phyloP scores from a whole-genome alignment of 92 coral and sea anemone genomes.

The Phymanthus crucifer region DNA sequence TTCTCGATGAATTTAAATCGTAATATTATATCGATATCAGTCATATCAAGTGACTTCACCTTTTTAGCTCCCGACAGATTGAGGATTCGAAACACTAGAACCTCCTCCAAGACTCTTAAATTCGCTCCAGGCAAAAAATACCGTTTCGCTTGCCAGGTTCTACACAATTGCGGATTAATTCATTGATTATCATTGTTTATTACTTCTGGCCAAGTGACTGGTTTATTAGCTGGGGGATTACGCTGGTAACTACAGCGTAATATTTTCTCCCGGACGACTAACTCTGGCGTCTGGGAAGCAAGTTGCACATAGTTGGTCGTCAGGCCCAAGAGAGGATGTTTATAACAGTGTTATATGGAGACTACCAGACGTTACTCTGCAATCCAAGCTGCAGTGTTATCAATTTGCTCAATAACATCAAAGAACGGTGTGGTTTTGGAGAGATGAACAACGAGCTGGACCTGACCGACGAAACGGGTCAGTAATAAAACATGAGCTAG shows the following conservation, averaged over 20 bases:
- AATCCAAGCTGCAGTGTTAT: conserved; percentile 86
- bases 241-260: neutral
- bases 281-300: neutral
- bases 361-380: conserved; percentile 82
- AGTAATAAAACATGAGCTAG: too few species aligned
- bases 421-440: conserved; percentile 76
- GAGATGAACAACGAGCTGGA: conserved; percentile 70
- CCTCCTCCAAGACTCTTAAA: neutral
- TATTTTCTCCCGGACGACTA: too few species aligned
- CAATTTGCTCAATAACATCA: conserved; percentile 78
- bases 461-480: conserved; percentile 97
- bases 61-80: neutral
- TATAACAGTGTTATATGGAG: conserved; percentile 80
- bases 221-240: neutral
- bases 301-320: neutral
- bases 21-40: neutral
- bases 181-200: neutral
- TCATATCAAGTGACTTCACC: neutral
- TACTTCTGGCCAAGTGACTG: conserved; percentile 1
- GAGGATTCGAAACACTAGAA: neutral
- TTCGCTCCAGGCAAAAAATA: neutral
- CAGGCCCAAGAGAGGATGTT: conserved; percentile 57
- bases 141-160: neutral
- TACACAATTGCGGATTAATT: neutral
- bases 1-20: neutral